phyloP scores from a whole-genome alignment of 2,113 vertebrate genomes.

The Panthera uncia region DNA sequence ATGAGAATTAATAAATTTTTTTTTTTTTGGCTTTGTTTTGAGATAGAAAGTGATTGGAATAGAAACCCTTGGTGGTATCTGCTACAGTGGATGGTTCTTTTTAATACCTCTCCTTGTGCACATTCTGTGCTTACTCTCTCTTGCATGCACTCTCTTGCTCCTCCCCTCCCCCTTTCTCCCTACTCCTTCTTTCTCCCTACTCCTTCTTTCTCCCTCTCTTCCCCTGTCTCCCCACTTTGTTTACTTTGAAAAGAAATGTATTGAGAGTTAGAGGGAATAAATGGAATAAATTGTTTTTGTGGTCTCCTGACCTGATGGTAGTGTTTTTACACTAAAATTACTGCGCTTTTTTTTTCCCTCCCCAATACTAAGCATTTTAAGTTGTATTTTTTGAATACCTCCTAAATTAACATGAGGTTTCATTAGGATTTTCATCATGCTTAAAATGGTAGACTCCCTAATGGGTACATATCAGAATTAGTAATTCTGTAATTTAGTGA shows the following conservation, averaged over 20 bases:
- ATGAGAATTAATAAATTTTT: not conserved
- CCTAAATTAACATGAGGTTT: too few relatives aligned
- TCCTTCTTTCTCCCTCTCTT: not conserved
- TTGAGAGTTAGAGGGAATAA: not conserved
- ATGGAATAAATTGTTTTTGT: not conserved
- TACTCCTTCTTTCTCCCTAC: not conserved
- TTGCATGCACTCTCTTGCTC: not conserved
- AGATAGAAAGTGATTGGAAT: not conserved
- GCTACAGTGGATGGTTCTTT: not conserved
- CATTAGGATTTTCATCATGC: not conserved
- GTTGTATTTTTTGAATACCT: not conserved
- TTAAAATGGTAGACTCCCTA: not conserved
- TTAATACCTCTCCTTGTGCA: not conserved
- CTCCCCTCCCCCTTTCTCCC: not conserved
- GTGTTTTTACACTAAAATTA: not conserved
- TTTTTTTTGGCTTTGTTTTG: not conserved
- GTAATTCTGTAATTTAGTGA: not conserved
- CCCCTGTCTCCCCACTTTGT: not conserved
- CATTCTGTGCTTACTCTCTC: not conserved
- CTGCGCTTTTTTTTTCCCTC: not conserved
- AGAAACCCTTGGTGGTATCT: not conserved
- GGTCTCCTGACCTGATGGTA: not conserved
- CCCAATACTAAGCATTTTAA: not conserved
- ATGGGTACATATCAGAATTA: not conserved
- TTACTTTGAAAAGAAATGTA: not conserved